These are phyloP conservation scores for Phyllotis vaccarum DNA, from an alignment of 2,797 vertebrate species.

Conservation along the genomic window DNA sequence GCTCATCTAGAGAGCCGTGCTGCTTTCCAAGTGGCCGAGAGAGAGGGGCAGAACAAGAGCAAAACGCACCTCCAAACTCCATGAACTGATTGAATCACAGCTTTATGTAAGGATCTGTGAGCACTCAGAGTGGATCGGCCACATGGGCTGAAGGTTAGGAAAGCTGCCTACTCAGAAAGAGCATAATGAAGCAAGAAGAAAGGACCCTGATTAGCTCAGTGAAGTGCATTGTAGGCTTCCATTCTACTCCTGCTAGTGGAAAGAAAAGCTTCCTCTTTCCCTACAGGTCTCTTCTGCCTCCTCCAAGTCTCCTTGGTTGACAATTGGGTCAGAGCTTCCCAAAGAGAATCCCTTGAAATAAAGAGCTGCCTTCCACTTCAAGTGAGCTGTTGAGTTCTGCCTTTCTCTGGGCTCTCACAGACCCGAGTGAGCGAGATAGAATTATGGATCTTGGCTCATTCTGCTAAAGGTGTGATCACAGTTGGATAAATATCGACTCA, in stretches of 20 bases:
- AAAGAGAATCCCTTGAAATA: conserved; percentile 23
- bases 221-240: conserved; percentile 31
- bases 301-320: background rate
- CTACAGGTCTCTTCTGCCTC: background rate
- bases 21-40: background rate
- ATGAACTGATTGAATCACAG: background rate
- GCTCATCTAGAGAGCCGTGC: background rate
- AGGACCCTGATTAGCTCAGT: conserved; percentile 49
- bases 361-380: background rate
- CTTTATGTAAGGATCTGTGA: conserved; percentile 29
- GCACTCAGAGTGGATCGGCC: background rate
- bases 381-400: background rate
- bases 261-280: conserved; percentile 39
- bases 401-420: background rate
- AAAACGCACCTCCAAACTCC: background rate
- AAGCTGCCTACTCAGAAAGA: conserved; percentile 13
- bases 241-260: background rate
- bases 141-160: background rate
- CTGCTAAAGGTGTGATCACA: background rate
- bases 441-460: background rate
- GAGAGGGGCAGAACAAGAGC: background rate
- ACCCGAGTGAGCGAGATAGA: background rate
- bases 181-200: conserved; percentile 47
- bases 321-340: background rate
- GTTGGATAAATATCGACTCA: background rate